Conservation (phyloP, 1,140 invertebrate species). For the Drosophila paulistorum region DNA sequence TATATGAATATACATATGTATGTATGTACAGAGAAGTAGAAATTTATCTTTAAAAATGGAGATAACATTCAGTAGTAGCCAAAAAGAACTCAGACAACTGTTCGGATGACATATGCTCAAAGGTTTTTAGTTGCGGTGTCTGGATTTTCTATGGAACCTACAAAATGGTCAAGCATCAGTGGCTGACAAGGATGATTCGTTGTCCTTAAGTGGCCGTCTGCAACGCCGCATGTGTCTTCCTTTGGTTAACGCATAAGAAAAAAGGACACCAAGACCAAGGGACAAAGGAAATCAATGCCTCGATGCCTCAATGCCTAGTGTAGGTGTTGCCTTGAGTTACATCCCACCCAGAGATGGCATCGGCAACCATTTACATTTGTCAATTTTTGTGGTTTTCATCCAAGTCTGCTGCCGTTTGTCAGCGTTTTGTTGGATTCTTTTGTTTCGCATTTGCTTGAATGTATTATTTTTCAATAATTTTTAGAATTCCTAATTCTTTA, state of each 20-base stretch:
- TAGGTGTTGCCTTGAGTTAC: constrained; percentile 66
- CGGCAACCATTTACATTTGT: constrained; percentile 69
- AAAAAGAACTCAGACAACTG: constrained; percentile 65
- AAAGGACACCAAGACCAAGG: constrained; percentile 12
- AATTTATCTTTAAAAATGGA: constrained; percentile 1
- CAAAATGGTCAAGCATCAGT: constrained; percentile 63
- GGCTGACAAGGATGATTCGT: constrained; percentile 28
- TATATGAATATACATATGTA: too few relatives aligned
- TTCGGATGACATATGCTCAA: constrained; percentile 59
- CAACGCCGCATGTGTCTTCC: constrained; percentile 70
- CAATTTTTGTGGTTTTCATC: constrained; percentile 67
- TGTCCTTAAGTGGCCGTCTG: constrained; percentile 67
- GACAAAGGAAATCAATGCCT: constrained; percentile 46
- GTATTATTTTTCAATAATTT: constrained; percentile 69
- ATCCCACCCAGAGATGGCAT: constrained; percentile 55
- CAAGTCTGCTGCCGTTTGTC: constrained; percentile 24
- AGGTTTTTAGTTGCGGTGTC: constrained; percentile 11
- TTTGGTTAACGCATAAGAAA: constrained; percentile 18
- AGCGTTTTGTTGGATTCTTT: constrained; percentile 37
- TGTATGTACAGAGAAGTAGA: not conserved
- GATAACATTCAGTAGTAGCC: constrained; percentile 51
- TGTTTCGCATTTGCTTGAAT: constrained; percentile 32
- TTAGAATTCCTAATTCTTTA: constrained; percentile 45
- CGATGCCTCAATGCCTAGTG: too few relatives aligned
- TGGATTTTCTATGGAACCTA: constrained; percentile 56